Percentiles rank a stretch among this genome's conserved stretches.
These are phyloP conservation scores for Coranthus polyacanthus DNA, from an alignment of 2,797 vertebrate genomes.

Conservation along the genomic window DNA sequence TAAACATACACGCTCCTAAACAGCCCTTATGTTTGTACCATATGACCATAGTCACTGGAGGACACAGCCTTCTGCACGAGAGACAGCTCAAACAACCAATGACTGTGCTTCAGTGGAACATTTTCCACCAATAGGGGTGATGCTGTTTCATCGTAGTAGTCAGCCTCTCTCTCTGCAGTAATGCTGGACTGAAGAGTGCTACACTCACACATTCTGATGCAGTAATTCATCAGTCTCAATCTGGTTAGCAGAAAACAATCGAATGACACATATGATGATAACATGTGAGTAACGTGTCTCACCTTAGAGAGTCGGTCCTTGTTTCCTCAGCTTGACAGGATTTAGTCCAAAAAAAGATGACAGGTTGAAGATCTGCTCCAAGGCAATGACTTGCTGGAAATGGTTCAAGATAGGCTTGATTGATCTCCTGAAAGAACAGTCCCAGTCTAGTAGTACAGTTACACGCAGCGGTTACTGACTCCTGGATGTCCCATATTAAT, in stretches of 20 bases:
- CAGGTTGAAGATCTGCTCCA: constrained; percentile 9
- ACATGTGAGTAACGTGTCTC: constrained; percentile 33
- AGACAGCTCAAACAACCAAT: constrained; percentile 52
- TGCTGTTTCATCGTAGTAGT: constrained; percentile 64
- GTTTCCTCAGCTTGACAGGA: constrained; percentile 32
- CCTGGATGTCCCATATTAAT: constrained; percentile 20
- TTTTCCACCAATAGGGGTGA: constrained; percentile 54
- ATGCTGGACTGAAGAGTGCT: constrained; percentile 29
- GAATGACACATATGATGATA: neutral
- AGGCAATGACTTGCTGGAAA: constrained; percentile 38
- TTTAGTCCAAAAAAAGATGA: neutral
- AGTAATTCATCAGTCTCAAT: constrained; percentile 7
- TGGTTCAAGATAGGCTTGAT: no score
- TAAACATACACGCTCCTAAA: constrained; percentile 51
- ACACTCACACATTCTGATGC: constrained; percentile 33
- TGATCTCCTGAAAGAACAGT: constrained; percentile 16
- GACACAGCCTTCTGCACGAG: constrained; percentile 35
- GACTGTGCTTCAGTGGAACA: neutral
- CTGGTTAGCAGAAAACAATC: constrained; percentile 9
- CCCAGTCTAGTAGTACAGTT: constrained; percentile 22
- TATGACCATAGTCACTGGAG: constrained; percentile 28
- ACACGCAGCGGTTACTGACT: constrained; percentile 15
- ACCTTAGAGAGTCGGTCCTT: constrained; percentile 56
- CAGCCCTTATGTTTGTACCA: constrained; percentile 40
- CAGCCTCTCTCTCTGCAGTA: constrained; percentile 59